phyloP scores from a whole-genome alignment of 2,888 invertebrate species.

The Napeogenes inachia region DNA sequence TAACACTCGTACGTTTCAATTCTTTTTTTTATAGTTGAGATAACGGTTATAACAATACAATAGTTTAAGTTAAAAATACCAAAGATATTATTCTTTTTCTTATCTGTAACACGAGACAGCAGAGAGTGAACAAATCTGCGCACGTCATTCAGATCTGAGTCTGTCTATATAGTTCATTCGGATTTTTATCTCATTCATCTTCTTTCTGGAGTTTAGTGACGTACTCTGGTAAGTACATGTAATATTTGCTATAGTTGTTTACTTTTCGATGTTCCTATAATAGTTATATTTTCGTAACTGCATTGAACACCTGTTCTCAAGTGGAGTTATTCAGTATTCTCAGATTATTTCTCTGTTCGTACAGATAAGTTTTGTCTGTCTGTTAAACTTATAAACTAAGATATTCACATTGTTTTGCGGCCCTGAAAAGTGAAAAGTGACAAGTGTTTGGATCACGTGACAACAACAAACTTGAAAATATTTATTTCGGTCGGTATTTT shows the following conservation, averaged over 20 bases:
- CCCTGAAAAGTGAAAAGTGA: slow-evolving; percentile 41
- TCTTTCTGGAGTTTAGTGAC: slow-evolving; percentile 24
- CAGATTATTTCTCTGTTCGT: background rate
- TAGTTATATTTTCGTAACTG: slow-evolving; percentile 5
- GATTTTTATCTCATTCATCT: slow-evolving; percentile 26
- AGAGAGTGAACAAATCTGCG: slow-evolving; percentile 28
- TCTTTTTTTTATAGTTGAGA: background rate
- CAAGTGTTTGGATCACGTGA: slow-evolving; percentile 44
- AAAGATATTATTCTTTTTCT: slow-evolving; percentile 1
- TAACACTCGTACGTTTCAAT: no score
- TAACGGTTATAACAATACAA: no score
- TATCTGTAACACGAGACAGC: slow-evolving; percentile 14
- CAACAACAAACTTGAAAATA: slow-evolving; percentile 39
- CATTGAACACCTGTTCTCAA: slow-evolving; percentile 16
- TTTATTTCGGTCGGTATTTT: background rate
- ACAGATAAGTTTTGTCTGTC: background rate
- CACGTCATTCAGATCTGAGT: slow-evolving; percentile 27
- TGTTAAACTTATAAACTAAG: background rate
- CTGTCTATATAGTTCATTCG: slow-evolving; percentile 23
- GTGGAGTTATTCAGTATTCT: background rate
- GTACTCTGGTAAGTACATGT: slow-evolving; percentile 28
- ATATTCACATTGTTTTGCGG: slow-evolving; percentile 38
- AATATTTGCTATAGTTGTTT: slow-evolving; percentile 10
- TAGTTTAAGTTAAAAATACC: no score
- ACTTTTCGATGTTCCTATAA: slow-evolving; percentile 6